Conservation (phyloP, 2,113 vertebrate species). For the Rhinopomastus cyanomelas region DNA sequence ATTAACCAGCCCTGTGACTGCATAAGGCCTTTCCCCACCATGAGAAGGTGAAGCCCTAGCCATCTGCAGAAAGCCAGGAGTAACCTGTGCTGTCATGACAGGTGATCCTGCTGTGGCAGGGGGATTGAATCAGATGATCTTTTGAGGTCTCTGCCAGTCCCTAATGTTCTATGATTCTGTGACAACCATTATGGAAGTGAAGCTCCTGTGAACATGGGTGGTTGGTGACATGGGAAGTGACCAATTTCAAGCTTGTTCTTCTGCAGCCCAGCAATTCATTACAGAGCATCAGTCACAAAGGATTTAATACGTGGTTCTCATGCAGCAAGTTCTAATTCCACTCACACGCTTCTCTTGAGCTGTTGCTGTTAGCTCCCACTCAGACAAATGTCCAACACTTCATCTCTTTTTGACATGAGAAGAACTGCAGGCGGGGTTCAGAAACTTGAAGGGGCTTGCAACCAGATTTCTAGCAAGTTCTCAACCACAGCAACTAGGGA, state of each 20-base stretch:
- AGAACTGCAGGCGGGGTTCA: background rate
- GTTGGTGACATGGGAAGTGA: background rate
- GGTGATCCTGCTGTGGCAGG: too few relatives aligned
- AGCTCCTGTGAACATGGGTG: background rate
- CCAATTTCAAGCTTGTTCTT: background rate
- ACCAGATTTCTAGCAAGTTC: background rate
- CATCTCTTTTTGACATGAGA: background rate
- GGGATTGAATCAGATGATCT: too few relatives aligned
- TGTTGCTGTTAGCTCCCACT: conserved; percentile 17
- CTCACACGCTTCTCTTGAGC: conserved; percentile 9
- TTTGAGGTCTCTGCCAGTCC: too few relatives aligned
- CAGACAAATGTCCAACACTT: background rate
- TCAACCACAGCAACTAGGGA: background rate
- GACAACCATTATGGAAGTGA: fast-evolving
- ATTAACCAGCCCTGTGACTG: background rate
- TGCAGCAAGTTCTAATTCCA: background rate
- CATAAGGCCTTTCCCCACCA: background rate
- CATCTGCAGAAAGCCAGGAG: background rate
- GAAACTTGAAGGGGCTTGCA: conserved; percentile 3
- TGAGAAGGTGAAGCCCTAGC: background rate
- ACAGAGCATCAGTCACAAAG: background rate
- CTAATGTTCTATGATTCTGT: too few relatives aligned
- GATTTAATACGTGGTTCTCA: background rate
- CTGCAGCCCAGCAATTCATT: background rate
- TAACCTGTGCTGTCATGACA: background rate